These are phyloP conservation scores for Calypte anna DNA, from an alignment of 2,113 vertebrate genomes.

Conservation along the genomic window DNA sequence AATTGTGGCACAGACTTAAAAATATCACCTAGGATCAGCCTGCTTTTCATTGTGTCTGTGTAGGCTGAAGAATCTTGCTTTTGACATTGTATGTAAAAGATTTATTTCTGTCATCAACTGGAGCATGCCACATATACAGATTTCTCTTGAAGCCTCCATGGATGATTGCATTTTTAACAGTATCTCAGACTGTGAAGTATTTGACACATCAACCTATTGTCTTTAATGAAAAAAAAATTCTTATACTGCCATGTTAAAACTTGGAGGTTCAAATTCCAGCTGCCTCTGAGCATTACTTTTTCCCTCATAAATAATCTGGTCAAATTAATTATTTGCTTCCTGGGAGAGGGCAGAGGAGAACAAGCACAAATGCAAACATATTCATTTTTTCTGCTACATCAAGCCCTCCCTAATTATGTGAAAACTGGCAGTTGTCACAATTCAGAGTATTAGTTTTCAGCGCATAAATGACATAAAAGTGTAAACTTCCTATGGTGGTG, in stretches of 20 bases:
- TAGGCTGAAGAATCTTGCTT: slow-evolving; percentile 74
- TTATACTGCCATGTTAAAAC: background rate
- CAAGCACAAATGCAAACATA: background rate
- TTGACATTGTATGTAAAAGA: slow-evolving; percentile 68
- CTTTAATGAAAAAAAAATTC: background rate
- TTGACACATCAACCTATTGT: background rate
- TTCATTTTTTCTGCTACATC: background rate
- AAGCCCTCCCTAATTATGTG: background rate
- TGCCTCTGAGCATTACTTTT: background rate
- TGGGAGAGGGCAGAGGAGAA: background rate
- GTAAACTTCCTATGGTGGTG: background rate
- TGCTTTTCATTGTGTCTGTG: slow-evolving; percentile 79
- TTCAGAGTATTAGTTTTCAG: background rate
- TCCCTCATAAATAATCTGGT: background rate
- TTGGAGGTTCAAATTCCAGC: background rate
- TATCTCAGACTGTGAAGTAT: background rate
- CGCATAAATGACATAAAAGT: background rate
- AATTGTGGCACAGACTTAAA: slow-evolving; percentile 70
- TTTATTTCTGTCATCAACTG: slow-evolving; percentile 69
- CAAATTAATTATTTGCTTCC: background rate
- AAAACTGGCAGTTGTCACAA: slow-evolving; percentile 16
- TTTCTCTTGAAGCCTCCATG: background rate
- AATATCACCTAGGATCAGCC: slow-evolving; percentile 75
- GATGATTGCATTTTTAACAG: background rate
- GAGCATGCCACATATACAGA: slow-evolving; percentile 19